These are phyloP conservation scores for Hydraecia micacea DNA, from an alignment of 2,888 invertebrate genomes.

Conservation along the genomic window DNA sequence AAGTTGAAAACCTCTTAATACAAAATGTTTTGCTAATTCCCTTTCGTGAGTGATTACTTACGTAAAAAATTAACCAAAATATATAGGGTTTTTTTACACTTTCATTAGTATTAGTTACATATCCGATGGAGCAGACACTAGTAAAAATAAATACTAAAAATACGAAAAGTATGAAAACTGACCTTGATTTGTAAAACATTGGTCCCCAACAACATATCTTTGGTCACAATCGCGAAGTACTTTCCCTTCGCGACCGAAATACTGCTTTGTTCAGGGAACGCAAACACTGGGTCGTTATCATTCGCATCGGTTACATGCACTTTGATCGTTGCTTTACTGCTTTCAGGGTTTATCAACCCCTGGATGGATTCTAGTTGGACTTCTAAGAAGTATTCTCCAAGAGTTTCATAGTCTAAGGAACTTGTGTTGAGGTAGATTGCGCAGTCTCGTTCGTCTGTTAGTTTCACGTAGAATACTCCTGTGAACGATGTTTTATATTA, in stretches of 20 bases:
- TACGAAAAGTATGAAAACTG: constrained; percentile 40
- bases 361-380: constrained; percentile 95
- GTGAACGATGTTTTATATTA: constrained; percentile 62
- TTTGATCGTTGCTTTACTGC: constrained; percentile 93
- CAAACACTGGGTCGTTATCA: constrained; percentile 96
- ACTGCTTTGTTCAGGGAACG: constrained; percentile 91
- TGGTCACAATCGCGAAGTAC: constrained; percentile 95
- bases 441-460: constrained; percentile 95
- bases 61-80: neutral
- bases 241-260: constrained; percentile 91
- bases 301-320: constrained; percentile 96
- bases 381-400: constrained; percentile 93
- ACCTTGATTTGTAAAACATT: constrained; percentile 95
- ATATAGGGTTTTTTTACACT: neutral
- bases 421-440: constrained; percentile 93
- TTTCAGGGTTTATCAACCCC: constrained; percentile 94
- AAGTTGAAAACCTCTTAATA: neutral
- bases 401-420: constrained; percentile 94
- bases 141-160: neutral
- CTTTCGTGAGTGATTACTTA: too few relatives aligned
- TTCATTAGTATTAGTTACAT: neutral
- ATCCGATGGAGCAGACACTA: neutral
- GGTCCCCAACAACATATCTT: constrained; percentile 93
- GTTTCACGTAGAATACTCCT: constrained; percentile 93
- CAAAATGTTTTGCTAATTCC: neutral